Evolutionary conservation across 2,113 vertebrate species (phyloP).

Genomic region (Alligator mississippiensis): DNA sequence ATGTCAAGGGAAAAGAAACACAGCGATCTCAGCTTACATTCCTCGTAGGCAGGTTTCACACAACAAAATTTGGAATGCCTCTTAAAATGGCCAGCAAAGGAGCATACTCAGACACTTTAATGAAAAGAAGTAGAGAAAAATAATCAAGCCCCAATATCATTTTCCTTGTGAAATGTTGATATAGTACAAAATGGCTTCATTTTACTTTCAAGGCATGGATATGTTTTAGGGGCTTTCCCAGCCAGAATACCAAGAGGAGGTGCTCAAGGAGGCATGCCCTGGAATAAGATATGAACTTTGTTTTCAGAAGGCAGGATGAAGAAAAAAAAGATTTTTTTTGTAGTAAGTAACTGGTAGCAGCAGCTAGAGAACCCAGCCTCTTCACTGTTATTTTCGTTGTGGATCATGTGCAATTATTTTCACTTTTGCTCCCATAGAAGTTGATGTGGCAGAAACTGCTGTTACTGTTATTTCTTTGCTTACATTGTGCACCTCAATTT

Average conservation of each 20-base stretch:
- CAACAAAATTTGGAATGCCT: not conserved
- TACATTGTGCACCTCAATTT: too few species aligned
- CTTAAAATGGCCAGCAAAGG: not conserved
- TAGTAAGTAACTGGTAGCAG: too few species aligned
- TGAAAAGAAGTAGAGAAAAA: not conserved
- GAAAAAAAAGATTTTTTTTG: too few species aligned
- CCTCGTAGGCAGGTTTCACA: not conserved
- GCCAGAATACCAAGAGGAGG: not conserved
- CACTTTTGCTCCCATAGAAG: too few species aligned
- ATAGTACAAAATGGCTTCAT: not conserved
- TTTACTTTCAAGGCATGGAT: not conserved
- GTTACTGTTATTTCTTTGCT: too few species aligned
- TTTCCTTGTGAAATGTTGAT: not conserved
- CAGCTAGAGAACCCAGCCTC: too few species aligned
- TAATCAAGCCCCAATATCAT: not conserved
- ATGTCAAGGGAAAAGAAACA: not conserved
- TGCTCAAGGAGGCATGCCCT: not conserved
- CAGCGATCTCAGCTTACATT: not conserved
- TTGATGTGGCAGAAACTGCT: too few species aligned
- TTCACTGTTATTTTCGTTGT: too few species aligned
- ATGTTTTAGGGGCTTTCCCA: not conserved
- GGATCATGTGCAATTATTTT: too few species aligned
- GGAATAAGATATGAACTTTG: too few species aligned
- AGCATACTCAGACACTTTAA: not conserved
- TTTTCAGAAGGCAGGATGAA: too few species aligned